Conservation (phyloP, 2,797 vertebrate genomes). For the Cirrhinus molitorella region DNA sequence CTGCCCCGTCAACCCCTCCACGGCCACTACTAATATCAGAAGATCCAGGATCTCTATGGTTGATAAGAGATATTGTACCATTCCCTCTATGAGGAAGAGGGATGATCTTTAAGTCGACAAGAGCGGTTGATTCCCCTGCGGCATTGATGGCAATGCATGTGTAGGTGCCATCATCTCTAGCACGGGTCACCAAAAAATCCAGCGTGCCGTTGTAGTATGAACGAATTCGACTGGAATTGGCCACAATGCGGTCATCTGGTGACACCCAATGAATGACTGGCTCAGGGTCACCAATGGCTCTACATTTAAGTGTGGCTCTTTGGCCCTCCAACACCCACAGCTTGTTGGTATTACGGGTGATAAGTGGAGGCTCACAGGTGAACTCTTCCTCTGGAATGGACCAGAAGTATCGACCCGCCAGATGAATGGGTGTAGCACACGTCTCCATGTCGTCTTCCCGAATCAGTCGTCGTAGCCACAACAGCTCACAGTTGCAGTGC, state of each 20-base stretch:
- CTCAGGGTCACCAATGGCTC: slow-evolving; percentile 88
- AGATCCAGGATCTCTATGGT: slow-evolving; percentile 73
- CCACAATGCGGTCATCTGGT: slow-evolving; percentile 88
- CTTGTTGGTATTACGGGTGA: slow-evolving; percentile 91
- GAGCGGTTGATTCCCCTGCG: slow-evolving; percentile 81
- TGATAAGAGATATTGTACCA: slow-evolving; percentile 61
- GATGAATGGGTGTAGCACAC: slow-evolving; percentile 85
- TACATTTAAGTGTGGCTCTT: slow-evolving; percentile 87
- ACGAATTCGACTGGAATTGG: slow-evolving; percentile 78
- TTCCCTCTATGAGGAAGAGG: slow-evolving; percentile 81
- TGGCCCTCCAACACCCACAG: slow-evolving; percentile 93
- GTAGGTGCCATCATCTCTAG: slow-evolving; percentile 79
- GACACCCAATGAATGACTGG: slow-evolving; percentile 93
- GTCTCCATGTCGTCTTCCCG: slow-evolving; percentile 93
- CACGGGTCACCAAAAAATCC: slow-evolving; percentile 80
- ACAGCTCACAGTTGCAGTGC: slow-evolving; percentile 93
- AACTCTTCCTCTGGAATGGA: slow-evolving; percentile 93
- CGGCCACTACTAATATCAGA: slow-evolving; percentile 71
- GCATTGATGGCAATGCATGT: slow-evolving; percentile 86
- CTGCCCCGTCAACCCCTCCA: slow-evolving; percentile 66
- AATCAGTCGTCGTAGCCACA: slow-evolving; percentile 89
- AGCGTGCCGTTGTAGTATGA: slow-evolving; percentile 84
- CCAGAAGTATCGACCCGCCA: slow-evolving; percentile 92
- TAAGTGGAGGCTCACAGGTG: slow-evolving; percentile 91
- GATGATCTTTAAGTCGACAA: slow-evolving; percentile 80